Evolutionary conservation across 2,797 vertebrate genomes (phyloP), one percentile per base, ranked within the genome.

Genomic region (Lutra lutra): DNA sequence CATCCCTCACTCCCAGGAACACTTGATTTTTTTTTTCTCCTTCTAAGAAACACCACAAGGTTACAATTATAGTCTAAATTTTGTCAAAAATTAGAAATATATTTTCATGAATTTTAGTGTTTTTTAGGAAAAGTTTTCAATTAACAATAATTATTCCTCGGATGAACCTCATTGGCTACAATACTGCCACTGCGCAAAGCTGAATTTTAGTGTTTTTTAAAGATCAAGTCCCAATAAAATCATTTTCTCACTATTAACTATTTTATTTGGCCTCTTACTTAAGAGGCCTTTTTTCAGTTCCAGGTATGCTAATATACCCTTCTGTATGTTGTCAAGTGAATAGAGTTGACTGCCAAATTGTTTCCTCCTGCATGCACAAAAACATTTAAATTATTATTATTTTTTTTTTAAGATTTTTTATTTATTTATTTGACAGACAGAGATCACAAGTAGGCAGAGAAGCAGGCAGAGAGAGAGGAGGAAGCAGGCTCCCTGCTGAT

Each of bases 51-150:
- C 68, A 54, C 15, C 32, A 56, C 11, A 40, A 68, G 21, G 8
- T 78, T 93, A 38, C 23, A 83, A 58, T 93, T 89, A 92, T 75
- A 79, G 54, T 78, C 18, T 56, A 89, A 84, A 58, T 77, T 92
- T 89, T 94, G 2, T 92, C 91, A 62, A 15, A 93, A 86, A 62
- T 84, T 21, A 86, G 46, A 94, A 94, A 72, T 78, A 51, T 56
- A 15, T 93, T 88, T 82, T 91, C 18, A 84, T 38, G 12, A 43
- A 29, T 86, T 94, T 82, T 25, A 60, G 29, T 5, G 29, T 62
- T 82, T 51, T 77, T 21, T 18, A 9, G 56, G 15, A 54, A 54
- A 54, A 54, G 51, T 54, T 54, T 54, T 54, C 51, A 54, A 54
- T 54, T 54, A 54, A 17, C 51, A 54, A 54, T 54, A 17, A 54